Evolutionary conservation across 1,140 invertebrate species (phyloP).

Genomic region (Leptinotarsa undecemlineata): DNA sequence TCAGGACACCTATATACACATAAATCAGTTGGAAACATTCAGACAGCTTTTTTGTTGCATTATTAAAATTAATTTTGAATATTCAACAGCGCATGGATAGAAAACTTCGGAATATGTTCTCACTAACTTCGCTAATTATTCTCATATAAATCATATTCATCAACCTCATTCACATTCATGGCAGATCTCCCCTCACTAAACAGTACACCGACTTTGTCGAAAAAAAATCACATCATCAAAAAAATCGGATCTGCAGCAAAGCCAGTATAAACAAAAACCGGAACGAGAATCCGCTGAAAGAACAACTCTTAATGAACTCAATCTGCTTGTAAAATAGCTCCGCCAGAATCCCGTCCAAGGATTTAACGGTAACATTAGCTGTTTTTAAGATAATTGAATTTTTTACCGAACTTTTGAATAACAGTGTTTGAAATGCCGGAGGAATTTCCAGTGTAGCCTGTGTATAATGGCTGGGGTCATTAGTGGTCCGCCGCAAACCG

Average conservation of each 20-base stretch:
- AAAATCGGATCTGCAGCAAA: not conserved
- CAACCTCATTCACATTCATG: too few species aligned
- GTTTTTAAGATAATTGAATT: conserved; percentile 15
- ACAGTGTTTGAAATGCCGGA: conserved; percentile 1
- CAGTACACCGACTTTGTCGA: not conserved
- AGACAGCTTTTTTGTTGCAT: too few species aligned
- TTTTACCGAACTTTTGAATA: conserved; percentile 8
- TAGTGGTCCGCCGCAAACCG: conserved; percentile 20
- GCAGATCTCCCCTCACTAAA: too few species aligned
- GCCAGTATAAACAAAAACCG: conserved; percentile 1
- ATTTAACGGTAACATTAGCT: conserved; percentile 8
- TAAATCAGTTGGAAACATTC: too few species aligned
- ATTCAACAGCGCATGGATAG: too few species aligned
- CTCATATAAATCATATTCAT: too few species aligned
- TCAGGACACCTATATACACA: too few species aligned
- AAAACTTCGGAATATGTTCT: too few species aligned
- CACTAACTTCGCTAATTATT: too few species aligned
- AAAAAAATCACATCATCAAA: not conserved
- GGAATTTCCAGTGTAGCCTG: not conserved
- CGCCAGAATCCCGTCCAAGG: not conserved
- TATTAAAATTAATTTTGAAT: too few species aligned
- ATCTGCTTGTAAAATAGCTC: conserved; percentile 5
- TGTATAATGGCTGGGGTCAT: conserved; percentile 27
- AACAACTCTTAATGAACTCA: conserved; percentile 3
- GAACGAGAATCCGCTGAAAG: not conserved